Base-by-base conservation (phyloP, 1,140 invertebrate genomes). In the Diploscapter pachys region DNA sequence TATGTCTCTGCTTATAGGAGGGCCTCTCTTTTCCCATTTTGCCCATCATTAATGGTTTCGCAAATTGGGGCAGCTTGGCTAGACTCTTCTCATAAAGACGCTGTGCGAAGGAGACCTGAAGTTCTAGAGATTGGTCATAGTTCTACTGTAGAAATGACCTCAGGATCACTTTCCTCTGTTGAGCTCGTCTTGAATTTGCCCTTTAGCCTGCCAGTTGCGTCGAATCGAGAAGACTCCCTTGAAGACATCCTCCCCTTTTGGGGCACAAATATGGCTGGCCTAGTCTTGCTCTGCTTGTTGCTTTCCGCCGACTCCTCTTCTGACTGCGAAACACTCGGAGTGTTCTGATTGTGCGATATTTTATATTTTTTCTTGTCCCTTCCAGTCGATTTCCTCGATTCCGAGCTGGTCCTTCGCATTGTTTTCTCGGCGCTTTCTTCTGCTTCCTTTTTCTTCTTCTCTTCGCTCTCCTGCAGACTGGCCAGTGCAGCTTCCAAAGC, bases 101-200 rank as follows among this genome's bases (percentile, higher is more conserved):
- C 13, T 4, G 50, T 49, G 9, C 54, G 71, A 64, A 59, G 55
- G 9, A 48, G n/a, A 62, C 59, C 48, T 53, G 62, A 51, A 48
- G 55, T 57, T 63, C 65, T 31, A 54, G 56, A 59, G 49, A 70
- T 70, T 70, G 51, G 59, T 51, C 54, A 56, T 3, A 70, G 5
- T 50, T n/a, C 53, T 51, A 61, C 63, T 56, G 62, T 52, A 50
- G 62, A 70, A n/a, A 59, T 53, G n/a, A 72, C 63, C 59, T 74
- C 73, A 67, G 66, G 55, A 68, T 74, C 73, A 63, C 73, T 74
- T 59, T 69, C 64, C 48, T 74, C 73, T 63, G 73, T 74, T 3
- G 73, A 74, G 3, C 56, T 31, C 31, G 31, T 31, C 31, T 31
- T 31, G 31, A 31, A 31, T 31, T 31, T 31, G 31, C 31, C 31